These are phyloP conservation scores for Phlogophora meticulosa DNA, from an alignment of 2,888 invertebrate genomes.

Conservation along the genomic window DNA sequence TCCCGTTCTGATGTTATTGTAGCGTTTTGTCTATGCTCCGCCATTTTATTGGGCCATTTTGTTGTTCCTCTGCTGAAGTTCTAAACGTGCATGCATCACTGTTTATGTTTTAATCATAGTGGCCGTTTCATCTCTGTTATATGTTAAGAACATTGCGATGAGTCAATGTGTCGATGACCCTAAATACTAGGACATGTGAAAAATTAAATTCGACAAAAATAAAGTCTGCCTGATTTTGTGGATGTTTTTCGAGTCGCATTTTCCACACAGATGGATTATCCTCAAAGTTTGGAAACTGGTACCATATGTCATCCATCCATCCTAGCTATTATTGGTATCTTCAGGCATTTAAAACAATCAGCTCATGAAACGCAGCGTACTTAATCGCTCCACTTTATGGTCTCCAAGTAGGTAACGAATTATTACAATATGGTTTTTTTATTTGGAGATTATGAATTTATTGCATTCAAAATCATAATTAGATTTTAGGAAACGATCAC, in stretches of 20 bases:
- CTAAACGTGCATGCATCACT: conserved; percentile 77
- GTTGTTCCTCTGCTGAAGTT: conserved; percentile 85
- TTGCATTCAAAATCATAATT: no score
- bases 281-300: background rate
- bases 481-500: no score
- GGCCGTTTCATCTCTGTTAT: conserved; percentile 42
- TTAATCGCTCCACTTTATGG: no score
- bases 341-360: background rate
- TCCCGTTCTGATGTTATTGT: conserved; percentile 91
- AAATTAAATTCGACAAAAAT: background rate
- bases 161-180: background rate
- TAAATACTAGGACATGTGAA: background rate
- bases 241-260: background rate
- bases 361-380: no score
- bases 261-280: background rate
- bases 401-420: no score
- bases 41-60: conserved; percentile 89
- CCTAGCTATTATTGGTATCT: background rate
- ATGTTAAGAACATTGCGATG: conserved; percentile 12
- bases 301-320: no score
- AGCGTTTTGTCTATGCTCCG: conserved; percentile 90
- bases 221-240: background rate
- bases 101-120: conserved; percentile 72
- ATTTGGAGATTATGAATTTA: no score
- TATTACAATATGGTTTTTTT: no score